These are phyloP conservation scores for Meriones psammophilus DNA, from an alignment of 2,797 vertebrate species.

Conservation along the genomic window DNA sequence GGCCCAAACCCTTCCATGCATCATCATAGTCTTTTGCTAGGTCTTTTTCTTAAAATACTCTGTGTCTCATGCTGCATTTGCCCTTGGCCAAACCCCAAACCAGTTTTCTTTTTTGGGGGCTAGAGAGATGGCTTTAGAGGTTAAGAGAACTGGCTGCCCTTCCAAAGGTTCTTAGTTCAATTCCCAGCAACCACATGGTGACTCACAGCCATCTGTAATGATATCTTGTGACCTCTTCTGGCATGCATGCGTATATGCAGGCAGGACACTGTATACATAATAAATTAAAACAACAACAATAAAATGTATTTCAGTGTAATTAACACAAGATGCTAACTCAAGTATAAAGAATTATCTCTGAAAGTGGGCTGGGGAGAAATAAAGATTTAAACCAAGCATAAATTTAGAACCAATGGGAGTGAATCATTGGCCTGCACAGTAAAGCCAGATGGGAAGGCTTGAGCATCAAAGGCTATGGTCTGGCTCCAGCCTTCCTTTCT, in stretches of 20 bases:
- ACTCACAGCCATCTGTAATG: no score
- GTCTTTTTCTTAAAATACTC: neutral
- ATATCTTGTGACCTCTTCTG: no score
- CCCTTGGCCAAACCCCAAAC: neutral
- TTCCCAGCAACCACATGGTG: no score
- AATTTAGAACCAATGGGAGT: neutral
- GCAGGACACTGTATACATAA: no score
- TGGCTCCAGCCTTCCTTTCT: neutral
- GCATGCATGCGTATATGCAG: no score
- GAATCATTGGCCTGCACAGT: neutral
- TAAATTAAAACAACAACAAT: neutral
- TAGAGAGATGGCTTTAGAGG: no score
- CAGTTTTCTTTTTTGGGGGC: slow-evolving; percentile 1
- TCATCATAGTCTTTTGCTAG: neutral
- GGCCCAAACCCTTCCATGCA: neutral
- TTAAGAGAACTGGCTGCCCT: no score
- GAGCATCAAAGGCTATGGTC: neutral
- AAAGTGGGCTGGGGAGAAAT: slow-evolving; percentile 18
- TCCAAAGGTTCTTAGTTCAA: no score
- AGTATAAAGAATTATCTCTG: neutral
- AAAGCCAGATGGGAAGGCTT: neutral
- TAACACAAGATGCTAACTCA: neutral
- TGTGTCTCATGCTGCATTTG: neutral
- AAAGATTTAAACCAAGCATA: slow-evolving; percentile 29
- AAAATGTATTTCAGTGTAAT: neutral